Evolutionary conservation across 35 echinoderm and acorn worm species (phyloP), one percentile per base, ranked within the genome.

Genomic region (Stichopus chloronotus): DNA sequence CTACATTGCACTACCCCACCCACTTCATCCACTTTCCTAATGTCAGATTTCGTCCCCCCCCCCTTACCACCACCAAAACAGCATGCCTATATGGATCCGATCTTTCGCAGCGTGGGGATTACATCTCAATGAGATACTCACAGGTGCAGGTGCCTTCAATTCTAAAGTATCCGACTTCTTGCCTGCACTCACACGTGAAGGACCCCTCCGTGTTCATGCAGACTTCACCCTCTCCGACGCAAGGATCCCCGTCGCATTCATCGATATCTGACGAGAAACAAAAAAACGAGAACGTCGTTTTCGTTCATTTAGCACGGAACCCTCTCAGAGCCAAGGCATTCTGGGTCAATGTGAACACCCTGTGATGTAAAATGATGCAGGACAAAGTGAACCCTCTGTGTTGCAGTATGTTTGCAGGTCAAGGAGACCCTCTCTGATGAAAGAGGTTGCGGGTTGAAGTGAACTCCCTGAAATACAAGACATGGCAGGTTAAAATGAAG

Each of bases 121-220:
- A 1, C 30, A 43, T 43, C 30, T 43, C 30, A 43, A 43, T 43
- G 30, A 43, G 30, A 43, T 68, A 94, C 93, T 94, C 57, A 94
- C 93, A 74, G 68, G 61, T 16, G 52, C 93, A 94, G 9, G 24
- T 21, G 20, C 17, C 72, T 56, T 72, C 84, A 12, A 53, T 20
- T 8, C 53, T 59, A 13, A 94, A 78, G 77, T 94, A 94, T 1
- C 93, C 93, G 53, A 23, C 55, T 12, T 94, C 93, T 58, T 59
- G 58, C 72, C 57, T 78, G 55, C 95, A 96, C 25, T 96, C 86
- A 91, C 95, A 96, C 3, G 57, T 78, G 87, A 85, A 96, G 78
- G 58, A 83, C 25, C 95, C 95, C 10, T 16, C 55, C 6, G 86
- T 96, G 69, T 96, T 96, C n/a, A 93, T 23, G 60, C 95, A 96